A percentile compares a stretch with the other conserved stretches of the same genome.
Evolutionary conservation across 92 coral and sea anemone species (phyloP).

Genomic region (Chrysogorgia sp.): DNA sequence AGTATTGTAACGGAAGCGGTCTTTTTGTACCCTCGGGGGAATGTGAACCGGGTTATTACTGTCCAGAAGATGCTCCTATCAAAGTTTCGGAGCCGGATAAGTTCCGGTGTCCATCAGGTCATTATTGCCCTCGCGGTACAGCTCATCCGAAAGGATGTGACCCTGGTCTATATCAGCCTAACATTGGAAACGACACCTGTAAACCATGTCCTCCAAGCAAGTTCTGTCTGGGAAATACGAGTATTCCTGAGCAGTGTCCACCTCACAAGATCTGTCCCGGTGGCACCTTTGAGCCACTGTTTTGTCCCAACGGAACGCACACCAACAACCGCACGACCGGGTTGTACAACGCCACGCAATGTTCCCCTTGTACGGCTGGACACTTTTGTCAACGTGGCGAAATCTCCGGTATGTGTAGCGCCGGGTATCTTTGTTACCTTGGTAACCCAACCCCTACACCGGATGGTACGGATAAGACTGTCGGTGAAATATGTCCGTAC

Average conservation of each 20-base stretch:
- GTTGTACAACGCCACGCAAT: conserved; percentile 63
- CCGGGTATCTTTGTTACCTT: conserved; percentile 80
- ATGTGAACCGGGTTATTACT: conserved; percentile 89
- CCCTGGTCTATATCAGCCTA: conserved; percentile 89
- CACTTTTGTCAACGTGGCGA: conserved; percentile 87
- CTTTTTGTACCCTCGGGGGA: conserved; percentile 69
- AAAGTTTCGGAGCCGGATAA: conserved; percentile 52
- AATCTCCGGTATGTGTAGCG: conserved; percentile 72
- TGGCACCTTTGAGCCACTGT: conserved; percentile 72
- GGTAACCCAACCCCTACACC: conserved; percentile 84
- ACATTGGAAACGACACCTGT: conserved; percentile 60
- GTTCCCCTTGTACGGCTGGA: conserved; percentile 80
- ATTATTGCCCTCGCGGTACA: conserved; percentile 83
- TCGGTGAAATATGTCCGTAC: conserved; percentile 76
- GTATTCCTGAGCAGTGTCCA: conserved; percentile 80
- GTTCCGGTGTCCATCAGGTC: conserved; percentile 71
- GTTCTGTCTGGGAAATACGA: conserved; percentile 84
- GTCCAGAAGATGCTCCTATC: conserved; percentile 74
- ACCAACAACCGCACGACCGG: conserved; percentile 65
- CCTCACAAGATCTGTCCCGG: conserved; percentile 74
- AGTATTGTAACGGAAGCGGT: conserved; percentile 69
- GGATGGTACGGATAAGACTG: conserved; percentile 70
- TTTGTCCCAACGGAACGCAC: conserved; percentile 92
- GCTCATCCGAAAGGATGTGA: conserved; percentile 81
- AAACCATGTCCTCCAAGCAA: conserved; percentile 76